phyloP scores from a whole-genome alignment of 2,888 invertebrate species.

The Hofmannophila pseudospretella region DNA sequence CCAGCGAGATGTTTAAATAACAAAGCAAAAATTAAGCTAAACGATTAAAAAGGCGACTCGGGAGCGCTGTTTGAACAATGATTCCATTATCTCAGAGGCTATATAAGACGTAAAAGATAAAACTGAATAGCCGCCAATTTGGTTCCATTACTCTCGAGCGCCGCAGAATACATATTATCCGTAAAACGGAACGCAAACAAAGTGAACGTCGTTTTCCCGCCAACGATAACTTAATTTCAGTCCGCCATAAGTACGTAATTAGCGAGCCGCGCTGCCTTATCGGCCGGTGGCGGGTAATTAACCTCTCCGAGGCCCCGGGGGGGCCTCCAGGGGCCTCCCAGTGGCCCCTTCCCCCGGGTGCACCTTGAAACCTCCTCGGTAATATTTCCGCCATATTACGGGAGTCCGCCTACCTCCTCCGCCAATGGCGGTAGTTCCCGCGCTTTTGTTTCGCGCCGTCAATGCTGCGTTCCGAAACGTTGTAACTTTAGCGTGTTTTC shows the following conservation, averaged over 20 bases:
- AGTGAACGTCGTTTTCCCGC: conserved; percentile 72
- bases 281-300: conserved; percentile 76
- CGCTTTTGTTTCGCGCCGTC: conserved; percentile 73
- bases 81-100: conserved; percentile 61
- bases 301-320: conserved; percentile 57
- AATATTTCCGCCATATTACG: conserved; percentile 77
- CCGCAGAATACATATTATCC: conserved; percentile 69
- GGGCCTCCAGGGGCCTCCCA: conserved; percentile 36
- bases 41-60: conserved; percentile 66
- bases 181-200: conserved; percentile 77
- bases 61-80: conserved; percentile 60
- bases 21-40: conserved; percentile 61
- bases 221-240: conserved; percentile 77
- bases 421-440: conserved; percentile 71
- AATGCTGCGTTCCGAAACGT: conserved; percentile 67
- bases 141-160: conserved; percentile 68
- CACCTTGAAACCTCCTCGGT: conserved; percentile 73
- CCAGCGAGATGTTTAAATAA: conserved; percentile 31
- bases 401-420: conserved; percentile 72
- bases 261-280: conserved; percentile 77
- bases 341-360: conserved; percentile 40
- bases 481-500: conserved; percentile 65
- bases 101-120: conserved; percentile 64
- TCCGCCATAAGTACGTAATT: conserved; percentile 78
- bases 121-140: conserved; percentile 71